phyloP scores from a whole-genome alignment of 2,797 vertebrate species.

The Sphenodon punctatus region DNA sequence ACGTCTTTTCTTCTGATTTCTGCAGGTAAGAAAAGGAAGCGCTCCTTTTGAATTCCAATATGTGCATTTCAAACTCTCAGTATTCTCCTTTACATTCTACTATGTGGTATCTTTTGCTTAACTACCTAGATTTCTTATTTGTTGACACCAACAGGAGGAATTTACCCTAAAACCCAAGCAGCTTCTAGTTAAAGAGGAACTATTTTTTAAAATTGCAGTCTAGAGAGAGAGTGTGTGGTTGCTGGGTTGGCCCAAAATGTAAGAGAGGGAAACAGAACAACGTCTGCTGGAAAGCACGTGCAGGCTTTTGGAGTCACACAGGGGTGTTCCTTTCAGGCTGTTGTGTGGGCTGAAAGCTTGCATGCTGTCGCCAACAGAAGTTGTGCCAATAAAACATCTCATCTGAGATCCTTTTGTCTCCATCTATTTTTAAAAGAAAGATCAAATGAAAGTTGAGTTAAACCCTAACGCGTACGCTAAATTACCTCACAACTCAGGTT shows the following conservation, averaged over 20 bases:
- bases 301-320: no score
- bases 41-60: neutral
- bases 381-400: no score
- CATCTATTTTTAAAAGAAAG: no score
- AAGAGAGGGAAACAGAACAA: no score
- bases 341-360: no score
- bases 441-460: neutral
- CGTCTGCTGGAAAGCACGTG: no score
- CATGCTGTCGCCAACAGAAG: no score
- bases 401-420: no score
- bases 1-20: constrained; percentile 93
- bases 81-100: neutral
- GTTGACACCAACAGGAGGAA: neutral
- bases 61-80: accelerated
- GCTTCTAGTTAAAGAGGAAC: neutral
- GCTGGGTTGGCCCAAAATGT: no score
- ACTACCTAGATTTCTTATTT: neutral
- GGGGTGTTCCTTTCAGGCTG: no score
- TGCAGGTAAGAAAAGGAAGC: constrained; percentile 84
- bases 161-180: neutral
- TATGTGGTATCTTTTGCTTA: neutral
- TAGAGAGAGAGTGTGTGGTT: no score
- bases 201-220: no score
- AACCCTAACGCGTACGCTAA: neutral
- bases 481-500: neutral